These are phyloP conservation scores for Pachymerium ferrugineum DNA, from an alignment of 2,888 invertebrate species.

Conservation along the genomic window DNA sequence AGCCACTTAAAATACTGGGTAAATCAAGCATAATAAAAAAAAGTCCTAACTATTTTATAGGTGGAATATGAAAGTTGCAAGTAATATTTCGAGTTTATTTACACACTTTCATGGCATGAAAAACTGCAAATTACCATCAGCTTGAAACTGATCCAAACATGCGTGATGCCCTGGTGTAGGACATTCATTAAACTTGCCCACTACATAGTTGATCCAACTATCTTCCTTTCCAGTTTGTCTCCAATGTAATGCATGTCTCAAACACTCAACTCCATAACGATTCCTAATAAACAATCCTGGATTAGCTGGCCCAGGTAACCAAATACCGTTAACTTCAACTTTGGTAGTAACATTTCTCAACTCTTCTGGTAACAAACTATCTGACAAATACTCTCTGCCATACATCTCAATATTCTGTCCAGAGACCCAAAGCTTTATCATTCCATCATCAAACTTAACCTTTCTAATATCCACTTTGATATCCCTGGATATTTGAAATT, in stretches of 20 bases:
- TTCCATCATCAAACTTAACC: neutral
- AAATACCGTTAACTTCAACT: constrained; percentile 41
- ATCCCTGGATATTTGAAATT: constrained; percentile 34
- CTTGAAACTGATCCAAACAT: no score
- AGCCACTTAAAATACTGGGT: no score
- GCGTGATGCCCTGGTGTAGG: no score
- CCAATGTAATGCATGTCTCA: constrained; percentile 44
- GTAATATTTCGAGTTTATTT: no score
- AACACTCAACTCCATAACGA: constrained; percentile 43
- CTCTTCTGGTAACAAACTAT: constrained; percentile 30
- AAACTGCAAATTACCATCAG: no score
- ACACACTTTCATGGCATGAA: no score
- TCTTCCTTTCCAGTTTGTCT: no score
- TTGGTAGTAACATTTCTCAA: neutral
- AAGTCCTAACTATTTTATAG: no score
- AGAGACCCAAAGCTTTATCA: constrained; percentile 36
- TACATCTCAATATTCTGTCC: constrained; percentile 42
- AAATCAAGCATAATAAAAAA: no score
- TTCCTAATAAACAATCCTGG: constrained; percentile 44
- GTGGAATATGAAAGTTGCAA: no score
- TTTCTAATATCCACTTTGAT: constrained; percentile 37
- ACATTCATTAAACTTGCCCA: no score
- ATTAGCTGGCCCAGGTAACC: constrained; percentile 43
- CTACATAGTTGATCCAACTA: no score
- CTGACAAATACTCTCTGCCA: constrained; percentile 39